phyloP scores from a whole-genome alignment of 1,140 invertebrate species.

The Cydia amplana region DNA sequence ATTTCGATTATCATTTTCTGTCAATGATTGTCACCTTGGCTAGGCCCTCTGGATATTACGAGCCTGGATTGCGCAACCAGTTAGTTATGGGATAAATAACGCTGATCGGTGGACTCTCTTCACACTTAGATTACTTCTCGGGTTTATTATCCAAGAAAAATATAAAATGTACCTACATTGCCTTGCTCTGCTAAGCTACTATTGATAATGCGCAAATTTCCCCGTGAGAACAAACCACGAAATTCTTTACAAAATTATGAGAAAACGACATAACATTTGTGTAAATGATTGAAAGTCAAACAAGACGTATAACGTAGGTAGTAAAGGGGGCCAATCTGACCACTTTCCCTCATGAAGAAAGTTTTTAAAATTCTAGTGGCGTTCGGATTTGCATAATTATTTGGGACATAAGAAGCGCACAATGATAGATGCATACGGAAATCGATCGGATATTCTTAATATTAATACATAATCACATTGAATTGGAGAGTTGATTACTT shows the following conservation, averaged over 20 bases:
- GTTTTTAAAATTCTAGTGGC: constrained; percentile 25
- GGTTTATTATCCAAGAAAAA: too few relatives aligned
- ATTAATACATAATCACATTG: not conserved
- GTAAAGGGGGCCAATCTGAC: constrained; percentile 8
- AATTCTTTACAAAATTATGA: not conserved
- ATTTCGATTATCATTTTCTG: too few relatives aligned
- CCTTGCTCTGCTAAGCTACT: not conserved
- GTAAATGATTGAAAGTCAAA: not conserved
- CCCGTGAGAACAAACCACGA: not conserved
- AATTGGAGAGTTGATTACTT: not conserved
- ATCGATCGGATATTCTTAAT: not conserved
- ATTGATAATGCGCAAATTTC: not conserved
- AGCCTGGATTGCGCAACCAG: too few relatives aligned
- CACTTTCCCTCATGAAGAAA: constrained; percentile 30
- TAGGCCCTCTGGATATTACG: too few relatives aligned
- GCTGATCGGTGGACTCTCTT: too few relatives aligned
- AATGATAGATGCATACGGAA: not conserved
- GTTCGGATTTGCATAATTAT: constrained; percentile 30
- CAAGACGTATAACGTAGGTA: constrained; percentile 8
- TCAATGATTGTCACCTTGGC: too few relatives aligned
- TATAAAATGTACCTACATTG: too few relatives aligned
- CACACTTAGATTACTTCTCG: too few relatives aligned
- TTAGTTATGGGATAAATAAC: too few relatives aligned
- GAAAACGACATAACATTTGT: not conserved
- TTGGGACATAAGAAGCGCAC: constrained; percentile 22